A percentile compares a stretch with the other conserved stretches of the same genome.
These are phyloP conservation scores for Remorina albescens DNA, from an alignment of 2,797 vertebrate genomes.

Conservation along the genomic window DNA sequence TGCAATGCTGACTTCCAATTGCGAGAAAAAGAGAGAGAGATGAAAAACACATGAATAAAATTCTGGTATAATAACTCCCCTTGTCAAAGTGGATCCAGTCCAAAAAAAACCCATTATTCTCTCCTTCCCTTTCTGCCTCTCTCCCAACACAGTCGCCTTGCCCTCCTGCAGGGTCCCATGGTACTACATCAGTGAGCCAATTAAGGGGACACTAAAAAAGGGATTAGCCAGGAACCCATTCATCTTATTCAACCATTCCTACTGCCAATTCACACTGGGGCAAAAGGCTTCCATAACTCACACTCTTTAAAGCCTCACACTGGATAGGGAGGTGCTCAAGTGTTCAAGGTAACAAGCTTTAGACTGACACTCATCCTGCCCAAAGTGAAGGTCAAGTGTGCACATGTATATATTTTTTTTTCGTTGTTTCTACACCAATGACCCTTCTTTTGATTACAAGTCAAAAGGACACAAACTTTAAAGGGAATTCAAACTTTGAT, in stretches of 20 bases:
- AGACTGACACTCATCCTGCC: slow-evolving; percentile 46
- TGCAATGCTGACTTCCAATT: slow-evolving; percentile 53
- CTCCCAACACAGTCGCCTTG: slow-evolving; percentile 35
- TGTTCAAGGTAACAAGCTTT: slow-evolving; percentile 48
- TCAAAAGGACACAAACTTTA: slow-evolving; percentile 14
- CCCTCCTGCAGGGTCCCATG: slow-evolving; percentile 52
- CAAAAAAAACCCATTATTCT: slow-evolving; percentile 34
- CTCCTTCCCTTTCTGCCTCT: slow-evolving; percentile 1
- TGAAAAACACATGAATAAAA: slow-evolving; percentile 35
- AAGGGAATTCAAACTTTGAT: not conserved
- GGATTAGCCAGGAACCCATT: slow-evolving; percentile 76
- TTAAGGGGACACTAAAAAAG: slow-evolving; percentile 80
- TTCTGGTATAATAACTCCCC: slow-evolving; percentile 18
- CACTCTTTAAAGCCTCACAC: slow-evolving; percentile 50
- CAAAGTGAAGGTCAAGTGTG: slow-evolving; percentile 62
- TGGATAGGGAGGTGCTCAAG: slow-evolving; percentile 39
- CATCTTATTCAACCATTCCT: slow-evolving; percentile 65
- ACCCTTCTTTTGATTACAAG: slow-evolving; percentile 5
- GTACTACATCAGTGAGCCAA: slow-evolving; percentile 78
- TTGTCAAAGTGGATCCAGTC: slow-evolving; percentile 50
- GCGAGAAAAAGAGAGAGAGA: slow-evolving; percentile 1
- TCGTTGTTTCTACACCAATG: slow-evolving; percentile 22
- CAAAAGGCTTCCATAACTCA: slow-evolving; percentile 75
- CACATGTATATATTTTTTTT: slow-evolving; percentile 33
- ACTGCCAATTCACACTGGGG: slow-evolving; percentile 49